These are phyloP conservation scores for Phthorimaea operculella DNA, from an alignment of 1,140 invertebrate species.

Conservation along the genomic window DNA sequence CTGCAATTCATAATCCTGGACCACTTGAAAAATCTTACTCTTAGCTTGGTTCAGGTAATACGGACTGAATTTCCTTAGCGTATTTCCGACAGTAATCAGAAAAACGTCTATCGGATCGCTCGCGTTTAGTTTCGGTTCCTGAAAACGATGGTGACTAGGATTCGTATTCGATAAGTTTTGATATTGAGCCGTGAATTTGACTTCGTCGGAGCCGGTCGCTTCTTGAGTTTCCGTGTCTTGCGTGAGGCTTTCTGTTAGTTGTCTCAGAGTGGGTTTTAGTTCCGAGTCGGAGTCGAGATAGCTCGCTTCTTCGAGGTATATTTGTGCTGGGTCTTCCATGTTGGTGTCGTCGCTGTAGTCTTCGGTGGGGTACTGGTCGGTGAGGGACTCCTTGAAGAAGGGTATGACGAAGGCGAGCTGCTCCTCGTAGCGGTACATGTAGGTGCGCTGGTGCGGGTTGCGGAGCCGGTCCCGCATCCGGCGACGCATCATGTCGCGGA, in stretches of 20 bases:
- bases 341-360: neutral
- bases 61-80: slow-evolving; percentile 48
- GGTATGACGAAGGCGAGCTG: slow-evolving; percentile 47
- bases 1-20: slow-evolving; percentile 54
- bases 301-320: neutral
- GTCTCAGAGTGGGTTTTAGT: neutral
- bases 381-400: slow-evolving; percentile 36
- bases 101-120: slow-evolving; percentile 50
- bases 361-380: neutral
- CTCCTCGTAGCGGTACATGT: slow-evolving; percentile 53
- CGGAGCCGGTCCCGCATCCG: slow-evolving; percentile 35
- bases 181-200: too few species aligned
- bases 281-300: neutral
- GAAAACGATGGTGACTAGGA: too few species aligned
- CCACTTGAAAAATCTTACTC: slow-evolving; percentile 56
- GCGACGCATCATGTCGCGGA: slow-evolving; percentile 51
- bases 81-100: slow-evolving; percentile 44
- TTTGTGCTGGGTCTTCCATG: neutral
- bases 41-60: slow-evolving; percentile 57
- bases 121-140: slow-evolving; percentile 20
- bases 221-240: neutral
- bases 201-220: neutral
- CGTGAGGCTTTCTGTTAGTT: neutral
- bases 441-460: slow-evolving; percentile 29
- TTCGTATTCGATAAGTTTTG: too few species aligned